These are phyloP conservation scores for Pitangus sulphuratus DNA, from an alignment of 2,797 vertebrate species.

Conservation along the genomic window DNA sequence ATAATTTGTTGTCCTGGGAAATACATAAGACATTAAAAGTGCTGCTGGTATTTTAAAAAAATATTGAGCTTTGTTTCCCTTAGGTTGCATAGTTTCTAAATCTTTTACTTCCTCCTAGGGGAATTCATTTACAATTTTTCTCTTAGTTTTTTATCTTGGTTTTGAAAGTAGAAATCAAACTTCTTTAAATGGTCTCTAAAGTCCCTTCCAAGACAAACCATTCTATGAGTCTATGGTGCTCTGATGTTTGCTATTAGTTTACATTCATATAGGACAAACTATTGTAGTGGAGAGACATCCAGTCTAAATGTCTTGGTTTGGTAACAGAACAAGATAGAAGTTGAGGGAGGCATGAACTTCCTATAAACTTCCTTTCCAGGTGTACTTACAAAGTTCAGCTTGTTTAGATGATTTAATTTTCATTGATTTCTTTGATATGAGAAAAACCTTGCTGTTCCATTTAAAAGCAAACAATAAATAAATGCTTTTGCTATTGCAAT, in stretches of 20 bases:
- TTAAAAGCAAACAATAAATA: neutral
- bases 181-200: neutral
- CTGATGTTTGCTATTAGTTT: neutral
- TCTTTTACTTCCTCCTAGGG: neutral
- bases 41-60: neutral
- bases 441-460: neutral
- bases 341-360: neutral
- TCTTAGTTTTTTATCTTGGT: neutral
- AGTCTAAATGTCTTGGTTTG: fast-evolving
- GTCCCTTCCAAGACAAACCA: neutral
- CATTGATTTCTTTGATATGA: neutral
- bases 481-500: fast-evolving
- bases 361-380: neutral
- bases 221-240: neutral
- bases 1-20: neutral
- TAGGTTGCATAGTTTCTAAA: neutral
- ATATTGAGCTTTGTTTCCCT: neutral
- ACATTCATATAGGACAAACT: fast-evolving
- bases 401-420: neutral
- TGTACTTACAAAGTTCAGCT: neutral
- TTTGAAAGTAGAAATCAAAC: neutral
- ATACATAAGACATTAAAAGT: neutral
- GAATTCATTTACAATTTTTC: neutral
- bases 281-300: neutral
- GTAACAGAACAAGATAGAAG: neutral